Base-by-base conservation (phyloP, 2,888 invertebrate genomes). In the Lasioglossum lativentre region DNA sequence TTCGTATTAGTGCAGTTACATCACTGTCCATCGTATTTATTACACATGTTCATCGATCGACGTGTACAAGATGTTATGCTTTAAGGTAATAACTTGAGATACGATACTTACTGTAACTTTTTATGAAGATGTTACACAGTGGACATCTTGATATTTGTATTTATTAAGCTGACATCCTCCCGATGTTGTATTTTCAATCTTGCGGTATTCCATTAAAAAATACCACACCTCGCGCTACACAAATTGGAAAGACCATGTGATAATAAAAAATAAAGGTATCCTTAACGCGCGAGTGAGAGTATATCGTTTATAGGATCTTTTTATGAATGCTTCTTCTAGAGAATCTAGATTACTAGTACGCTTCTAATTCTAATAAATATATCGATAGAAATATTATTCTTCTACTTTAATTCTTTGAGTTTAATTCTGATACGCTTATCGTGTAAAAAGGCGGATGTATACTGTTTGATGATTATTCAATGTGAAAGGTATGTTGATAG, bases 361-460 rank as follows among this genome's bases (percentile, higher is more conserved):
- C 59, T 47, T 75, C 86, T 66, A 74, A 47, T n/a, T n/a, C 56
- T 56, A 34, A 86, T 34, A 47, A 40, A 70, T 86, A 47, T 72
- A 59, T 34, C 8, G 16, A 34, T 34, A 38, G 16, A 68, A 38
- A 68, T 38, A 68, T 68, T 19, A 68, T 42, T 75, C 73, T 71
- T 74, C 38, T 80, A 34, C n/a, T 83, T 30, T 56, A 71, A 78
- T 70, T 52, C 38, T 76, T n/a, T 56, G n/a, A 56, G 12, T 56
- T 12, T n/a, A n/a, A 56, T 56, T 56, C 56, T 56, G 27, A 42
- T 80, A 87, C 72, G 82, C 72, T 78, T 78, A 80, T 87, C 30
- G 88, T 91, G 90, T 91, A 91, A 90, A 90, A 90, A 90, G 90
- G 90, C 87, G 90, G 90, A 90, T 90, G 90, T 90, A 90, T 90